Base-by-base conservation (phyloP, 2,888 invertebrate species). In the Ecliptopera silaceata region DNA sequence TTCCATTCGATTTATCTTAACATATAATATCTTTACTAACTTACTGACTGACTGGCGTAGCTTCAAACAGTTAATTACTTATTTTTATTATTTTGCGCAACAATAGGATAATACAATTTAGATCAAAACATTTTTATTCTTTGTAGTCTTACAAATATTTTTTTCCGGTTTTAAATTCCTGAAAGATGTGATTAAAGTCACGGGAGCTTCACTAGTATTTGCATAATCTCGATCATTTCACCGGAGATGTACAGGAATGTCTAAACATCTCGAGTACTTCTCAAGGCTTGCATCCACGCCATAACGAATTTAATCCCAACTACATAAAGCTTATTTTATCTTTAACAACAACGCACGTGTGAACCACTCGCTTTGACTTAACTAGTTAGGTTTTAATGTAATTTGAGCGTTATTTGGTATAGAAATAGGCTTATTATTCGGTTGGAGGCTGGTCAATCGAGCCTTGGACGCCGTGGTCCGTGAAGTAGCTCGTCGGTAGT, bases 1-100 rank as follows among this genome's bases (percentile, higher is more conserved):
- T 81, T 81, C 80, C 80, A 72, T 70, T 65, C 75, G 70, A 73
- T 71, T n/a, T 68, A 73, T 72, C 15, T 36, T 8, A 36, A 36
- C 15, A 36, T 34, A 34, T 26, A 34, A 34, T 6, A 15, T 15
- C 3, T 36, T 15, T 31, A 31, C 15, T 36, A 15, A 15, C 36
- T 36, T 10, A 36, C 36, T 36, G 36, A 10, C 36, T 36, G 36
- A 36, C 15, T 12, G 12, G 13, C 6, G n/a, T n/a, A n/a, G n/a
- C n/a, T n/a, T n/a, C n/a, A n/a, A n/a, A n/a, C n/a, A n/a, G n/a
- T n/a, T n/a, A n/a, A n/a, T n/a, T n/a, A n/a, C n/a, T n/a, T n/a
- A n/a, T n/a, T n/a, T n/a, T n/a, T n/a, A n/a, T n/a, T n/a, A n/a
- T n/a, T n/a, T n/a, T n/a, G n/a, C n/a, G n/a, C n/a, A n/a, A n/a